These are phyloP conservation scores for Acrocephalus scirpaceus DNA, from an alignment of 2,797 vertebrate genomes.

Conservation along the genomic window DNA sequence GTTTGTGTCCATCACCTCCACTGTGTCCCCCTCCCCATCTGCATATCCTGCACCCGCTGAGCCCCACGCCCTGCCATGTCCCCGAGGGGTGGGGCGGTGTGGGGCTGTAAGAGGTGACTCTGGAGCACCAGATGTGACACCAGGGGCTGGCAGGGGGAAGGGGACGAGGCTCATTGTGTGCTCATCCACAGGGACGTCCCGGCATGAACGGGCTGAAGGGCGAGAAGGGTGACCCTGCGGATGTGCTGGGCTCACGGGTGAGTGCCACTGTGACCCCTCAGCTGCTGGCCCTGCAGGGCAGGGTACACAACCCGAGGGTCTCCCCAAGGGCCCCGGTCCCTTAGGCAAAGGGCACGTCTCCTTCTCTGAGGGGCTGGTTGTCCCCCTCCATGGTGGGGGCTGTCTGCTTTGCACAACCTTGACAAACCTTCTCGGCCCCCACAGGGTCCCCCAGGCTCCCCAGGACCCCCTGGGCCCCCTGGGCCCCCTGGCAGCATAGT, in stretches of 20 bases:
- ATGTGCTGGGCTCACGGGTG: slow-evolving; percentile 77
- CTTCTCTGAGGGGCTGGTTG: not conserved
- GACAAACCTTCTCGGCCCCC: not conserved
- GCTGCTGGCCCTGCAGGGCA: not conserved
- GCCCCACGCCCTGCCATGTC: not conserved
- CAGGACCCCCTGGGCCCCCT: slow-evolving; percentile 82
- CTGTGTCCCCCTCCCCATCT: accelerated
- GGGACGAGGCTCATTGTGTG: not conserved
- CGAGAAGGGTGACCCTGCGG: slow-evolving; percentile 87
- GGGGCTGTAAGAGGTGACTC: not conserved
- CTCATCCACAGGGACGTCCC: slow-evolving; percentile 85
- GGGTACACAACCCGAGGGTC: accelerated
- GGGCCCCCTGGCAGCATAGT: slow-evolving; percentile 78
- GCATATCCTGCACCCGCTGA: accelerated
- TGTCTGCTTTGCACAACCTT: not conserved
- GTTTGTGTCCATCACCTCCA: not conserved
- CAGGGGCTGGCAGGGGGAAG: accelerated
- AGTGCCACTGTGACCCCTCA: slow-evolving; percentile 28
- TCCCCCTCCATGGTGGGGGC: not conserved
- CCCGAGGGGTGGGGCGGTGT: not conserved
- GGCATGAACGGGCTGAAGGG: slow-evolving; percentile 95
- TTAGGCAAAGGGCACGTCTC: not conserved
- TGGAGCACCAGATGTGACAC: not conserved
- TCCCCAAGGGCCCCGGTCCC: not conserved
- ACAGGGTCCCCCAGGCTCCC: slow-evolving; percentile 79